Evolutionary conservation across 2,797 vertebrate genomes (phyloP), one percentile per base, ranked within the genome.

Genomic region (Phoebastria nigripes): DNA sequence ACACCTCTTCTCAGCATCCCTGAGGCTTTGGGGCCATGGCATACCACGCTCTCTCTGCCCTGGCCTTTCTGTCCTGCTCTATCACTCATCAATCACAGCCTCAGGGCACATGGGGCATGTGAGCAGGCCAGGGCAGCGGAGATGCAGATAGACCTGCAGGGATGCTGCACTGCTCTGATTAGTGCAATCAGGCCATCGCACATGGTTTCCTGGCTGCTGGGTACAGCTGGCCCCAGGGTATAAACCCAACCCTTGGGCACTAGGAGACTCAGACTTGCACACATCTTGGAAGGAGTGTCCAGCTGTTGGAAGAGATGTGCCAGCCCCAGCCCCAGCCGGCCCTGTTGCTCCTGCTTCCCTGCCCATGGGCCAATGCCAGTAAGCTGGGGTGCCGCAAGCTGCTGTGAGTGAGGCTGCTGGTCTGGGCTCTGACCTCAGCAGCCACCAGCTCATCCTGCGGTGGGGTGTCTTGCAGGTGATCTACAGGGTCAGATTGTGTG

Each of bases 401-500:
- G 66, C 31, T 25, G 31, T 0, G 7, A 5, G 12, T 2, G 12
- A 28, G 35, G 29, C 8, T 42, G 63, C 52, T 44, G 18, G 4
- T 12, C 3, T 14, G 78, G 74, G 71, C 44, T n/a, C 28, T 6
- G 39, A 6, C 3, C 74, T 41, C 17, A 14, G 86, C 44, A 67
- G 65, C 88, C 31, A 12, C 12, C 0, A 3, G 44, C 62, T 95
- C 46, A 44, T 1, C 8, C 28, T 6, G 13, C 0, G 1, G 7
- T 29, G 61, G 70, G 11, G 2, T 63, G 17, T 93, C 44, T 89
- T 85, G 21, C 91, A 97, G 97, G 87, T 76, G 90, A 65, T 16
- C 54, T 92, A 15, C 35, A 4, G 71, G 71, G 12, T 58, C 26
- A 8, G 66, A 97, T 97, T 2, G 90, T 97, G 33, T 97, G 97